A percentile compares a stretch with the other conserved stretches of the same genome.
Evolutionary conservation across 2,888 invertebrate species (phyloP).

Genomic region (Dryobota labecula): DNA sequence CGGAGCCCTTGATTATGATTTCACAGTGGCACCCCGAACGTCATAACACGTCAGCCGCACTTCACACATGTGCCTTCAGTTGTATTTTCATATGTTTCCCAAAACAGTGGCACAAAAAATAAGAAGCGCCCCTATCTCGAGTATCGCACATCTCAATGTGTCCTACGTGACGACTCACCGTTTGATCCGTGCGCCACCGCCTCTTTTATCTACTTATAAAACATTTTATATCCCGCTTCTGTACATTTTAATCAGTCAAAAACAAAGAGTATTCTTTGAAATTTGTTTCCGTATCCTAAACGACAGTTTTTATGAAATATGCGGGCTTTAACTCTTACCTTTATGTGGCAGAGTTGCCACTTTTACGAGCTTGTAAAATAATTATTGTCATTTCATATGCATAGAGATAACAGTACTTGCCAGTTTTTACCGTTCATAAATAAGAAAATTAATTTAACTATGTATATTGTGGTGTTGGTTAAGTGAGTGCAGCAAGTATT

Average conservation of each 20-base stretch:
- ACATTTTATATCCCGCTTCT: slow-evolving; percentile 84
- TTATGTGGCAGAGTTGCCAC: slow-evolving; percentile 63
- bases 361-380: slow-evolving; percentile 67
- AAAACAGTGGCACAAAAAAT: slow-evolving; percentile 85
- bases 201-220: slow-evolving; percentile 82
- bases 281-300: slow-evolving; percentile 84
- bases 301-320: slow-evolving; percentile 81
- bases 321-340: slow-evolving; percentile 66
- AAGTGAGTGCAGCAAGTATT: neutral
- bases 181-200: slow-evolving; percentile 85
- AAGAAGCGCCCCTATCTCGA: slow-evolving; percentile 83
- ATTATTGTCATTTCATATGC: slow-evolving; percentile 54
- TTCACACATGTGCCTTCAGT: slow-evolving; percentile 81
- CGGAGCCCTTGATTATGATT: slow-evolving; percentile 76
- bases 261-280: slow-evolving; percentile 84
- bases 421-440: slow-evolving; percentile 16
- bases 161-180: slow-evolving; percentile 81
- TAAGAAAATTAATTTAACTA: neutral
- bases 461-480: neutral
- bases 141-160: slow-evolving; percentile 83
- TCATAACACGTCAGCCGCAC: slow-evolving; percentile 78
- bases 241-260: slow-evolving; percentile 88
- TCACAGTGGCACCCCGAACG: slow-evolving; percentile 76
- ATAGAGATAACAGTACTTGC: slow-evolving; percentile 32
- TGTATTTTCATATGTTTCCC: slow-evolving; percentile 80